These are phyloP conservation scores for Diabrotica balteata DNA, from an alignment of 2,888 invertebrate species.

Conservation along the genomic window DNA sequence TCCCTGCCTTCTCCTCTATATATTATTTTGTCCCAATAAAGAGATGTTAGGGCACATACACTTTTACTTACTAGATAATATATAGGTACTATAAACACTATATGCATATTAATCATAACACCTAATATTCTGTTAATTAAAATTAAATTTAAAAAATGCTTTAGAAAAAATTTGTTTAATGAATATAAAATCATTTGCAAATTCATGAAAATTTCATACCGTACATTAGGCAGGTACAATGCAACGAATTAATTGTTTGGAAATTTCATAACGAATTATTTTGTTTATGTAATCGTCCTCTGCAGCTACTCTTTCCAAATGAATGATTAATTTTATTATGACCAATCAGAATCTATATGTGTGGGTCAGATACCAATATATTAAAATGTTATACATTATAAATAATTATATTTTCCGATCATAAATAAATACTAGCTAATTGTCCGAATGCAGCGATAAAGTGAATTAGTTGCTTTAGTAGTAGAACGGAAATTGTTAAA, in stretches of 20 bases:
- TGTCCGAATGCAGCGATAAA: conserved; percentile 1
- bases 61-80: too few species aligned
- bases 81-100: too few species aligned
- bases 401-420: conserved; percentile 5
- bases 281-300: conserved; percentile 6
- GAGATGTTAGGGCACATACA: too few species aligned
- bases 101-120: too few species aligned
- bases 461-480: conserved; percentile 1
- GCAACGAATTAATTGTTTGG: not conserved
- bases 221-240: not conserved
- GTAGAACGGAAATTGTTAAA: too few species aligned
- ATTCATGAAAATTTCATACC: too few species aligned
- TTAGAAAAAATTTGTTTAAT: too few species aligned
- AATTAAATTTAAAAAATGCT: too few species aligned
- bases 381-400: conserved; percentile 1
- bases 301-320: not conserved
- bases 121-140: too few species aligned
- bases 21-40: too few species aligned
- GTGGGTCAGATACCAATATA: conserved; percentile 4
- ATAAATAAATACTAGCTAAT: conserved; percentile 8
- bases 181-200: too few species aligned
- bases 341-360: not conserved
- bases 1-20: too few species aligned
- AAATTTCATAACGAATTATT: conserved; percentile 1
- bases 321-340: conserved; percentile 4